A percentile compares a stretch with the other conserved stretches of the same genome.
These are phyloP conservation scores for Apodemia duryi DNA, from an alignment of 2,888 invertebrate species.

Conservation along the genomic window DNA sequence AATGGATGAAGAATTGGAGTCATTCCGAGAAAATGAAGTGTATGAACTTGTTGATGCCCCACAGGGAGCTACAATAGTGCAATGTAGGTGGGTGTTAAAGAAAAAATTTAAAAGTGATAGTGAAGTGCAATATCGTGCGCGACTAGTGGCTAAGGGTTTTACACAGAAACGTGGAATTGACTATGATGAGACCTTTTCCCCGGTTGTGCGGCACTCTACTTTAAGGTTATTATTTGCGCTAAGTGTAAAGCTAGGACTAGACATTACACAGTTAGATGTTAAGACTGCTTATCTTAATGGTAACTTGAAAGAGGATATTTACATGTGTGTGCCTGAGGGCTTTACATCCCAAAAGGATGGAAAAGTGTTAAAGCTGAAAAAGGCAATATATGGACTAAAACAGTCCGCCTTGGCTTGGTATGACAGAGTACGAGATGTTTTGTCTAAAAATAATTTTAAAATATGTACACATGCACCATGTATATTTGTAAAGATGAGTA, in stretches of 20 bases:
- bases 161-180: conserved; percentile 20
- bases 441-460: conserved; percentile 18
- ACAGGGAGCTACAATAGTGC: conserved; percentile 19
- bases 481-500: not conserved
- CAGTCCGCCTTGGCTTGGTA: conserved; percentile 18
- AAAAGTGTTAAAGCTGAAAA: conserved; percentile 5
- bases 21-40: conserved; percentile 19
- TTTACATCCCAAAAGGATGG: not conserved
- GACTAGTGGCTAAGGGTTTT: conserved; percentile 24
- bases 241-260: conserved; percentile 14
- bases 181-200: conserved; percentile 20
- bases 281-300: conserved; percentile 20
- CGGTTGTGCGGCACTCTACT: conserved; percentile 18
- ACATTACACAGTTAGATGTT: conserved; percentile 17
- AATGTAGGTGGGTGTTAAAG: conserved; percentile 19
- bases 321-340: conserved; percentile 19
- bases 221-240: conserved; percentile 11
- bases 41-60: conserved; percentile 21
- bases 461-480: conserved; percentile 6
- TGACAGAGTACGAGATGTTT: conserved; percentile 12
- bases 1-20: conserved; percentile 19
- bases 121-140: conserved; percentile 23
- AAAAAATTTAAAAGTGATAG: conserved; percentile 20
- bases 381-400: conserved; percentile 19
- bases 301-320: conserved; percentile 18